Evolutionary conservation across 2,113 vertebrate species (phyloP), one percentile per base, ranked within the genome.

Genomic region (Chaetodon trifascialis): DNA sequence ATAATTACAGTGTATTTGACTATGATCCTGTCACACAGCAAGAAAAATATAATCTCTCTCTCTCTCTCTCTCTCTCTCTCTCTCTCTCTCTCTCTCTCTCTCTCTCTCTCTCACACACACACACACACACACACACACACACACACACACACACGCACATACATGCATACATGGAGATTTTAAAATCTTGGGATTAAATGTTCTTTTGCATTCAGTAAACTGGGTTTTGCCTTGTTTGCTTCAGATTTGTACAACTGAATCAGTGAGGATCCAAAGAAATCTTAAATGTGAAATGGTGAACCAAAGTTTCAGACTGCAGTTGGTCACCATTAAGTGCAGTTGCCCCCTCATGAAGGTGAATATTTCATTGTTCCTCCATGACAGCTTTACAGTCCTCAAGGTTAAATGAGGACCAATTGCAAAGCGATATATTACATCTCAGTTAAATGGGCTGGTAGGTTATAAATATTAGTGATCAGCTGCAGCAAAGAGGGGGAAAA

Each of bases 381-480:
- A 93, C 92, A 95, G 92, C 82, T 95, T 94, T 94, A 94, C 88
- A 90, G 49, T 94, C 89, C 51, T 73, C 56, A 78, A 89, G 93
- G 93, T 95, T 92, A 92, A 94, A 89, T 80, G 86, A 83, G 90
- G 90, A 94, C 92, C 92, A 89, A 93, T 94, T 87, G 92, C 85
- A 47, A 64, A 80, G 92, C 92, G 83, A 94, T 95, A 88, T 88
- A 95, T 94, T 88, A 94, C 62, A 86, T 75, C 86, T 56, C 83
- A 86, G 87, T 95, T 94, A 95, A 96, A 95, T 89, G 85, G 91
- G 81, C 92, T 73, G 63, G 66, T 7, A 25, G 93, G 94, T 95
- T 95, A 96, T 95, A 95, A 96, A 96, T 95, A 95, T 93, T 88
- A 94, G 92, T 94, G 85, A 95, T 95, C 89, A 91, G 85, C 73